Base-by-base conservation (phyloP, 2,888 invertebrate species). In the Oscheius sp. region DNA sequence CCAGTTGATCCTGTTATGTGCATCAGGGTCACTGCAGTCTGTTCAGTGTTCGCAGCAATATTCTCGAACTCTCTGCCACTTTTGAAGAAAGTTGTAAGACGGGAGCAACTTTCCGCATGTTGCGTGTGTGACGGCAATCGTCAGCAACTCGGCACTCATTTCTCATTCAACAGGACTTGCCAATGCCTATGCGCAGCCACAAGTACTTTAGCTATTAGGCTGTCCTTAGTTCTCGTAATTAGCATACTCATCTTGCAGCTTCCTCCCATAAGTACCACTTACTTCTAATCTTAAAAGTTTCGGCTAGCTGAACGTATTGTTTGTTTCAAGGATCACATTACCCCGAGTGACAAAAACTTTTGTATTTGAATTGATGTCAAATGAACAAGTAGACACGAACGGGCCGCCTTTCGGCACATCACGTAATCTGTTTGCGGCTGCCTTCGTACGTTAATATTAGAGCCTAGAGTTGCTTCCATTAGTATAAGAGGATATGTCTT, bases 401-500 rank as follows among this genome's bases (percentile, higher is more conserved):
- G 42, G 60, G 60, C 42, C 60, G 60, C 37, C 37, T 60, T 60
- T 60, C 60, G 60, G 65, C 65, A 51, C 50, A 65, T 65, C 65
- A 29, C 65, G 51, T 65, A 65, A 65, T 65, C 65, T 65, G 65
- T 65, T 65, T 65, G 68, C 68, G 68, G 33, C 68, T 32, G 68
- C 68, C 53, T 68, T 68, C 68, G 55, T 33, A 35, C 68, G 68
- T 68, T 68, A 68, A 68, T 68, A 55, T 68, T 68, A 55, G 68
- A 68, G 55, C 68, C 50, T 10, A 32, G 5, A n/a, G 63, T 53
- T 37, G 68, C 68, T 68, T 68, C 68, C 68, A 68, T 68, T 68
- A 68, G 68, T 68, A 68, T 68, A 68, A 68, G 55, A 68, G 68
- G 68, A 68, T 68, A 68, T 68, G 68, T 68, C 68, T 55, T 68